Evolutionary conservation across 2,113 vertebrate genomes (phyloP), one percentile per base, ranked within the genome.

Genomic region (Laticauda laticaudata): DNA sequence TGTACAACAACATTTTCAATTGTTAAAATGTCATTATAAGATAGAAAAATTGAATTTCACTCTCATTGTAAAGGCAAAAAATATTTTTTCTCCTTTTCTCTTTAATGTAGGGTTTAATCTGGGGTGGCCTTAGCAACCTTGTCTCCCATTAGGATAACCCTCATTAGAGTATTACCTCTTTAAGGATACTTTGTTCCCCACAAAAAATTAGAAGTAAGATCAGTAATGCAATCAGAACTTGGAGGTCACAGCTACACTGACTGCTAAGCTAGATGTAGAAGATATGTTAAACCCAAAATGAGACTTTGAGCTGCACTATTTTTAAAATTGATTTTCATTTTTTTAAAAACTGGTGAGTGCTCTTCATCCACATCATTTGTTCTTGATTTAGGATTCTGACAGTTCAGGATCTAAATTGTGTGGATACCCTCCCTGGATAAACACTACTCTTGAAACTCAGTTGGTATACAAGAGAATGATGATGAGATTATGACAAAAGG

Each of bases 1-100:
- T 97, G 93, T 94, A 96, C 93, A 95, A 96, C 96, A 96, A 96
- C 26, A 94, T 96, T 97, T 97, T 90, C 95, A 93, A 51, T 93
- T 90, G 96, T 95, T 96, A 97, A 51, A 96, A 96, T 93, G 94
- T 93, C 92, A 92, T 96, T 94, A 93, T 94, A 95, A 81, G 75
- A 53, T 90, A 93, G 93, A 94, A n/a, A 0, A 0, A 2, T 54
- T 91, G 56, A 94, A 92, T 96, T 56, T 61, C 75, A 94, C 92
- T 92, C 95, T 95, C 87, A 48, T 64, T 93, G 61, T 89, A 94
- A 94, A 94, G 88, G 88, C 90, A 95, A 95, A 94, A 93, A 94
- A 95, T 9, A 94, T 45, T n/a, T 29, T 45, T 53, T 86, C 55
- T 87, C 14, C 90, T 94, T 91, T 93, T 90, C 12, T 56, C 24